These are phyloP conservation scores for Stenichneumon culpator DNA, from an alignment of 2,888 invertebrate genomes.

Conservation along the genomic window DNA sequence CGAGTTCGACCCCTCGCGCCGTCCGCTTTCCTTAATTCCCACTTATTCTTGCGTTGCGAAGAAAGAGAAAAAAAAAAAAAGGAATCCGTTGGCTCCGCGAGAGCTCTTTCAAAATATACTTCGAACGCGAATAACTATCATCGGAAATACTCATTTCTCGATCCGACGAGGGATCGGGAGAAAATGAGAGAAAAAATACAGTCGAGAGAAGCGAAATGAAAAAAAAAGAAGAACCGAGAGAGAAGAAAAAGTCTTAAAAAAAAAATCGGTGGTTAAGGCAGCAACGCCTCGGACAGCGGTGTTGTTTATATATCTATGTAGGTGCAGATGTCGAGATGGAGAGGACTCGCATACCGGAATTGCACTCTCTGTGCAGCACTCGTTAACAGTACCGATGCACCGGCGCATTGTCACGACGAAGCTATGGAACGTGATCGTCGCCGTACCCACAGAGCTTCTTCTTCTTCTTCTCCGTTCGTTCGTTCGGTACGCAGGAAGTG, in stretches of 20 bases:
- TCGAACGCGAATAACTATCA: slow-evolving; percentile 44
- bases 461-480: slow-evolving; percentile 22
- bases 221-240: slow-evolving; percentile 3
- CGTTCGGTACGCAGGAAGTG: slow-evolving; percentile 42
- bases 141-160: slow-evolving; percentile 31
- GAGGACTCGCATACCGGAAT: slow-evolving; percentile 48
- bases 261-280: slow-evolving; percentile 11
- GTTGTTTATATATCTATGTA: slow-evolving; percentile 24
- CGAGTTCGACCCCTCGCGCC: slow-evolving; percentile 26
- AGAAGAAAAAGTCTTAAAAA: not conserved
- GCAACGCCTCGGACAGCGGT: slow-evolving; percentile 17
- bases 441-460: not conserved
- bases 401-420: slow-evolving; percentile 64
- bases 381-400: slow-evolving; percentile 65
- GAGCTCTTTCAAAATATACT: slow-evolving; percentile 52
- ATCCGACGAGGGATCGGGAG: not conserved
- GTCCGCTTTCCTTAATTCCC: slow-evolving; percentile 46
- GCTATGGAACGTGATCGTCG: slow-evolving; percentile 59
- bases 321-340: slow-evolving; percentile 48
- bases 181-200: not conserved
- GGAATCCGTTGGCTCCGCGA: not conserved
- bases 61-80: not conserved
- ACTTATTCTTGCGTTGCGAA: slow-evolving; percentile 48
- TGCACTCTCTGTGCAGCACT: slow-evolving; percentile 43
- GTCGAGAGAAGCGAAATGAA: not conserved